Base-by-base conservation (phyloP, 2,113 vertebrate genomes). In the Nibea albiflora region DNA sequence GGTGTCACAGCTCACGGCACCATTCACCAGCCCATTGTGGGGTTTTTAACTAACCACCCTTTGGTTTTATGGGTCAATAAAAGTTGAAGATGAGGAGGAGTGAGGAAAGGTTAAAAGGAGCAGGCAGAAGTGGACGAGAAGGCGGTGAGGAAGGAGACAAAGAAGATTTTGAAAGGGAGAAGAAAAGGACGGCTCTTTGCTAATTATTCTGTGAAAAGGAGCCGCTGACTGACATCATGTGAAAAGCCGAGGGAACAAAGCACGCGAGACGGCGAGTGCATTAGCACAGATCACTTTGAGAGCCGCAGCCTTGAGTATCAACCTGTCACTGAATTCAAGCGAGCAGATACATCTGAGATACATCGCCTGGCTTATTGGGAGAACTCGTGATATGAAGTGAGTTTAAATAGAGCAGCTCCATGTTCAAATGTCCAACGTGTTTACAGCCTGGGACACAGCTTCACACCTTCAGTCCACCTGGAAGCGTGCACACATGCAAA, bases 51-150 rank as follows among this genome's bases (percentile, higher is more conserved):
- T 47, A 72, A 63, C 60, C 54, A 81, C 12, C 35, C 50, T 76
- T 42, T 56, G 66, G 53, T 79, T 86, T 91, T 85, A 86, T 39
- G 80, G 88, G 46, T 63, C 75, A 4, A 64, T 79, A 22, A 84
- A 64, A 60, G 56, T 74, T 76, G 17, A 20, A 62, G 80, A 75
- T 2, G 2, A 26, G 24, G 24, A 26, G 24, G 24, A 26, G 24
- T 26, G 24, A 2, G 1, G 24, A 26, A 26, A 26, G 24, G 24
- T 26, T 26, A 26, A 20, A 26, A 57, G 5, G 7, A 35, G 3
- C 28, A 4, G n/a, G n/a, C 31, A 4, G 16, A 11, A 4, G 46
- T n/a, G n/a, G 31, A 57, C 52, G 28, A 20, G 2, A 2, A 26
- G 47, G 46, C 6, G 5, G 31, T 8, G 11, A 8, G 16, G 8